These are phyloP conservation scores for Dicyrtomina minuta DNA, from an alignment of 2,888 invertebrate species.

Conservation along the genomic window DNA sequence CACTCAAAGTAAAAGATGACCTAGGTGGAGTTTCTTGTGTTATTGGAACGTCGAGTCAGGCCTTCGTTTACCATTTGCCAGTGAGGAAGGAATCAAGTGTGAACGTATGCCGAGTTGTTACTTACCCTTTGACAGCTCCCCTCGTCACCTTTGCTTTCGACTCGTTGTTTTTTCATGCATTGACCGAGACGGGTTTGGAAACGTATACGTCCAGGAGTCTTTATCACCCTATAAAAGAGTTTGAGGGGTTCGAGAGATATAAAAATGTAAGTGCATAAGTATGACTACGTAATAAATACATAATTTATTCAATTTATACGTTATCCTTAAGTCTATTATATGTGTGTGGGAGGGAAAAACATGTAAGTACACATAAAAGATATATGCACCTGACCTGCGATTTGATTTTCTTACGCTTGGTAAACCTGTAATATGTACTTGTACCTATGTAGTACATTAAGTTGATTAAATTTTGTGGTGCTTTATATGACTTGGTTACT, in stretches of 20 bases:
- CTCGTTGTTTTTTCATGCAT: slow-evolving; percentile 67
- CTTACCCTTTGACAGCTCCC: slow-evolving; percentile 72
- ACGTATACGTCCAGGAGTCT: slow-evolving; percentile 71
- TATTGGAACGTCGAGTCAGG: slow-evolving; percentile 68
- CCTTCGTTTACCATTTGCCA: slow-evolving; percentile 71
- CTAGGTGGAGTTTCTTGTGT: slow-evolving; percentile 63
- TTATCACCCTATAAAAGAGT: slow-evolving; percentile 63
- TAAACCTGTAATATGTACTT: too few species aligned
- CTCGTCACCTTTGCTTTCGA: slow-evolving; percentile 68
- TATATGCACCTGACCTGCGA: too few species aligned
- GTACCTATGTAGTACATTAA: not conserved
- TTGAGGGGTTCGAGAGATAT: slow-evolving; percentile 59
- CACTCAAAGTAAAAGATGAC: slow-evolving; percentile 46
- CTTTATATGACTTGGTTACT: not conserved
- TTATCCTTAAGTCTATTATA: too few species aligned
- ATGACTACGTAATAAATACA: slow-evolving; percentile 3
- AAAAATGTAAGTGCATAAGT: slow-evolving; percentile 56
- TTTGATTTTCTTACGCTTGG: too few species aligned
- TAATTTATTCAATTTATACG: too few species aligned
- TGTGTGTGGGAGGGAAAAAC: too few species aligned
- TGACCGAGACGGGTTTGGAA: slow-evolving; percentile 74
- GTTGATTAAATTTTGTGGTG: not conserved
- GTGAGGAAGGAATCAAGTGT: slow-evolving; percentile 57
- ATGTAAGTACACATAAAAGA: too few species aligned
- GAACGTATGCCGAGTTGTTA: slow-evolving; percentile 58